phyloP scores from a whole-genome alignment of 2,797 vertebrate species.

The Schizopygopsis malacanthus region DNA sequence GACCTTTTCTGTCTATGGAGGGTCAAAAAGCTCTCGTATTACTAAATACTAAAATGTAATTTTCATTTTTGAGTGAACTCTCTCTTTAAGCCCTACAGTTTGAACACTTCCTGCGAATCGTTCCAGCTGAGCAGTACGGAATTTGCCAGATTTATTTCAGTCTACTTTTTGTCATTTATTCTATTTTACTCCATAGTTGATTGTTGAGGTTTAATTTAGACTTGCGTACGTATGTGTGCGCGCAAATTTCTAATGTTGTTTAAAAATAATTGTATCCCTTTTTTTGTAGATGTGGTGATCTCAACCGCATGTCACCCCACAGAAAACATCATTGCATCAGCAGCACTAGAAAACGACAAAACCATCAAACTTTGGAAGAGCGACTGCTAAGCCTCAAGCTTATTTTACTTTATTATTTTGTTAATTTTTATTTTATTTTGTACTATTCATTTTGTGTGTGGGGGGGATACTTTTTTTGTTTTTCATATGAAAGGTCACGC shows the following conservation, averaged over 20 bases:
- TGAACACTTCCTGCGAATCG: not conserved
- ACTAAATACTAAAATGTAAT: too few species aligned
- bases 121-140: not conserved
- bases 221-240: not conserved
- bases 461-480: constrained; percentile 54
- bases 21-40: too few species aligned
- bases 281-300: constrained; percentile 90
- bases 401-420: constrained; percentile 59
- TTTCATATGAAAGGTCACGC: constrained; percentile 58
- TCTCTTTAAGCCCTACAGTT: too few species aligned
- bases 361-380: constrained; percentile 99
- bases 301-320: constrained; percentile 98
- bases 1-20: too few species aligned
- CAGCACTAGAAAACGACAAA: constrained; percentile 98
- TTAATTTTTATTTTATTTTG: constrained; percentile 53
- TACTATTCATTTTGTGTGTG: constrained; percentile 52
- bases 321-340: constrained; percentile 98
- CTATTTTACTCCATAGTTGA: too few species aligned
- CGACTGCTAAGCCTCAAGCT: constrained; percentile 86
- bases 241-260: not conserved
- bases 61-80: too few species aligned
- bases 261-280: not conserved
- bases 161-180: too few species aligned
- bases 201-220: too few species aligned
- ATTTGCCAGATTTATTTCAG: not conserved